These are phyloP conservation scores for Sander vitreus DNA, from an alignment of 2,113 vertebrate species.

Conservation along the genomic window DNA sequence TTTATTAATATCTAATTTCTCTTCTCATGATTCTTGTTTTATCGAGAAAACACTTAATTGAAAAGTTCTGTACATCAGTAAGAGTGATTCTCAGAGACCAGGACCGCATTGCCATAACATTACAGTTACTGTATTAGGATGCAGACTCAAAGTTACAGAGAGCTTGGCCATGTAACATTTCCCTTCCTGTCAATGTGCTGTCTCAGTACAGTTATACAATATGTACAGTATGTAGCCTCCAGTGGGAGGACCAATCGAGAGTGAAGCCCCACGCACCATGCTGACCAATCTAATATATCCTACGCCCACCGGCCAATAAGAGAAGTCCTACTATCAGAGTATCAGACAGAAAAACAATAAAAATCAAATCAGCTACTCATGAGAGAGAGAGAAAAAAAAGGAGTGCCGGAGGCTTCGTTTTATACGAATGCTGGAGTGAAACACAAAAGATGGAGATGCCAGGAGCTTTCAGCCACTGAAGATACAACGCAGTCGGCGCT, in stretches of 20 bases:
- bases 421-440: conserved; percentile 57
- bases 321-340: conserved; percentile 67
- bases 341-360: conserved; percentile 65
- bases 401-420: conserved; percentile 66
- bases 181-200: conserved; percentile 73
- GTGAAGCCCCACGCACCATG: conserved; percentile 49
- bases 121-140: conserved; percentile 34
- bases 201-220: conserved; percentile 96
- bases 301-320: conserved; percentile 59
- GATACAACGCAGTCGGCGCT: conserved; percentile 51
- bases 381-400: conserved; percentile 57
- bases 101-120: conserved; percentile 45
- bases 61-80: conserved; percentile 93
- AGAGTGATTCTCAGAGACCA: conserved; percentile 78
- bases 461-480: conserved; percentile 84
- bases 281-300: conserved; percentile 48
- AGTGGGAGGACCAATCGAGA: conserved; percentile 70
- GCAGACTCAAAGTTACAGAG: conserved; percentile 4
- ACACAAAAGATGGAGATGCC: conserved; percentile 68
- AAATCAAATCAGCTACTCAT: conserved; percentile 71
- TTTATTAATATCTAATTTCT: conserved; percentile 84
- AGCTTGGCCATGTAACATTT: conserved; percentile 46
- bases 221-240: conserved; percentile 91
- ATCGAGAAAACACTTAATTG: conserved; percentile 77
- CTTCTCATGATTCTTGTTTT: conserved; percentile 77